Evolutionary conservation across 2,797 vertebrate species (phyloP).

Genomic region (Epinephelus malabaricus): DNA sequence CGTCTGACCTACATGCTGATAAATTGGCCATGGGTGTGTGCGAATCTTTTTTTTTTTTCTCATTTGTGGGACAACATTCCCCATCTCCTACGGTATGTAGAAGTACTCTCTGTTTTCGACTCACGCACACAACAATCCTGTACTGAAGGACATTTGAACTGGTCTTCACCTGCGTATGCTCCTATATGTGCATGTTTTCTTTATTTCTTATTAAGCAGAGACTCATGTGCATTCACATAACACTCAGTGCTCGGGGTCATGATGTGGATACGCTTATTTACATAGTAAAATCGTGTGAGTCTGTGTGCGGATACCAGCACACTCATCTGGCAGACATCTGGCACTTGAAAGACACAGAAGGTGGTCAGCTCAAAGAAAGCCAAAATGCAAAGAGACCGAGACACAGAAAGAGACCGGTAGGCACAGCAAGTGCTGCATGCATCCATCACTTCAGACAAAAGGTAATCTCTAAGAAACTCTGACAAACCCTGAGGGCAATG

Average conservation of each 20-base stretch:
- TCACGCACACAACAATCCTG: constrained; percentile 1
- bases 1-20: constrained; percentile 34
- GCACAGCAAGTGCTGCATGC: constrained; percentile 6
- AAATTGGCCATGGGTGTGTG: constrained; percentile 9
- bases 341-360: constrained; percentile 76
- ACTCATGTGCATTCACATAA: background rate
- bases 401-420: background rate
- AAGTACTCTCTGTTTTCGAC: background rate
- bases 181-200: background rate
- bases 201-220: background rate
- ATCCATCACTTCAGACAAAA: constrained; percentile 33
- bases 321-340: constrained; percentile 74
- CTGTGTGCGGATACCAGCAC: constrained; percentile 13
- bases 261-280: constrained; percentile 6
- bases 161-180: background rate
- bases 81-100: background rate
- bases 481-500: background rate
- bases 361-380: constrained; percentile 72
- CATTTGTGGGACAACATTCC: background rate
- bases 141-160: background rate
- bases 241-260: background rate
- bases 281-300: constrained; percentile 3
- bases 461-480: constrained; percentile 7
- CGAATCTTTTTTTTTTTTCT: background rate
- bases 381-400: constrained; percentile 43